Base-by-base conservation (phyloP, 2,113 vertebrate genomes). In the Manacus vitellinus region DNA sequence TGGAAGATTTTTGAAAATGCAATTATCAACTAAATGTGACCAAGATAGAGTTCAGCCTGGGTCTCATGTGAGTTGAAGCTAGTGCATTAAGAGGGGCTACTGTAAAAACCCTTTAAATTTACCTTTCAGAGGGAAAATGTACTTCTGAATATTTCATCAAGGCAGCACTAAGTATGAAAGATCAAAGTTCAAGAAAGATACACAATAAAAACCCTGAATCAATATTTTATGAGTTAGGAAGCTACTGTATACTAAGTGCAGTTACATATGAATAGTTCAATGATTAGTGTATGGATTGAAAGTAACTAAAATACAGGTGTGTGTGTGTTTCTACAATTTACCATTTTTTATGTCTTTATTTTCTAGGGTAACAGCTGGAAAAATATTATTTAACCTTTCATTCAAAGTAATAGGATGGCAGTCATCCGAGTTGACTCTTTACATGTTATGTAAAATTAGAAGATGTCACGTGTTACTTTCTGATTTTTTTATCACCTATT, bases 101-200 rank as follows among this genome's bases (percentile, higher is more conserved):
- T 30, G 22, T 56, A 73, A 76, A 77, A 93, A 68, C 43, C 2
- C 43, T 80, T 56, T 85, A 91, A 89, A 92, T 95, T 92, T 97
- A 94, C 95, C 76, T 97, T 96, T 94, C 25, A 5, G 44, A 5
- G 77, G 70, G 76, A 93, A 96, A 70, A 94, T 35, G 18, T 52
- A 77, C 95, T 85, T 96, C 82, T 95, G 94, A 96, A 92, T 95
- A 85, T 94, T 86, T 89, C n/a, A 95, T 95, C 70, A 85, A 92
- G 79, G 85, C 70, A 96, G 56, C 58, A 92, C 75, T 81, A 94
- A 91, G 56, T 83, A 63, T 91, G 78, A 75, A 95, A 94, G 81
- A 91, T 84, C 88, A 76, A 73, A 62, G 33, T 85, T 94, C 91
- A 94, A 70, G 82, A 61, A 95, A 89, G 37, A 80, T 73, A 79